A percentile compares a stretch with the other conserved stretches of the same genome.
phyloP scores from a whole-genome alignment of 64 coral and sea anemone genomes.

The Dendrophyllia cribrosa region DNA sequence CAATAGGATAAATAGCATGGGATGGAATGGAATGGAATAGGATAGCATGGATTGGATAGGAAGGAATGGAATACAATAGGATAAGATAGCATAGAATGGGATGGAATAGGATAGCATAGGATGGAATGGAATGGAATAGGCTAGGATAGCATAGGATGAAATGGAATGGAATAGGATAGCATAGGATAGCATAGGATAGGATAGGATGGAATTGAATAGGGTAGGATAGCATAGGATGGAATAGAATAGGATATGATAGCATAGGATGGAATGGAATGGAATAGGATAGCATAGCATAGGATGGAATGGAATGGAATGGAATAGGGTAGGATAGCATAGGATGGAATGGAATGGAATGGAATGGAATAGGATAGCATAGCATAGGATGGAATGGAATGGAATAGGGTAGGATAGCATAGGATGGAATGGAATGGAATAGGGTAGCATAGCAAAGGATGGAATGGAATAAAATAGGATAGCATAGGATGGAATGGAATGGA shows the following conservation, averaged over 20 bases:
- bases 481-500: no score
- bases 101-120: no score
- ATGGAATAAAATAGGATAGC: no score
- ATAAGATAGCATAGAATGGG: not conserved
- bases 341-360: not conserved
- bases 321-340: no score
- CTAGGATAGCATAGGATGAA: not conserved
- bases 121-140: not conserved
- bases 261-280: no score
- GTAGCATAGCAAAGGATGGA: not conserved
- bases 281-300: no score
- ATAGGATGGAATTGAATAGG: not conserved
- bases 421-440: no score
- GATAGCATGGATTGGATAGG: no score
- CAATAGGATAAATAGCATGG: no score
- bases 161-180: not conserved
- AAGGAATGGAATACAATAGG: not conserved
- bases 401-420: no score
- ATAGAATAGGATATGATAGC: no score
- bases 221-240: not conserved
- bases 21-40: not conserved
- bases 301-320: no score
- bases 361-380: not conserved
- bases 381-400: not conserved
- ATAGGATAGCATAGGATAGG: constrained; percentile 1